Base-by-base conservation (phyloP, 2,797 vertebrate genomes). In the Setipinna tenuifilis region DNA sequence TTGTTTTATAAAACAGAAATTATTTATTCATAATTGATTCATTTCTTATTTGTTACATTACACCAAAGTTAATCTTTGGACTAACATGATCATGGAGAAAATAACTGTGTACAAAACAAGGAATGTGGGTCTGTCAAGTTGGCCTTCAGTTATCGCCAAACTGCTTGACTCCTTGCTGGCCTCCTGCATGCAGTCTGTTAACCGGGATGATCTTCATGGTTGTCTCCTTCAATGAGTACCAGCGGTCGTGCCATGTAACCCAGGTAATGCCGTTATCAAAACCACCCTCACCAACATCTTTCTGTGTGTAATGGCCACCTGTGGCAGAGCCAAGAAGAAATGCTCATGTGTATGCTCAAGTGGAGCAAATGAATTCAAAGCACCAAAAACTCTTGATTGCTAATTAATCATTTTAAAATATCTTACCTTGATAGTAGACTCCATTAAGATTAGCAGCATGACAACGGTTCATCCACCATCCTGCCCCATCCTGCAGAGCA, bases 401-500 rank as follows among this genome's bases (percentile, higher is more conserved):
- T n/a, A 35, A 4, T 84, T 31, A n/a, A 19, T 28, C 31, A 50
- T 31, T 6, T 6, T 0, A 28, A n/a, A 62, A 54, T 6, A 4
- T n/a, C 89, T 91, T 93, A 99, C 98, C 97, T 90, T 1, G 83
- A 89, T 98, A 98, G 89, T 99, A 99, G 96, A 95, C 93, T 88
- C 98, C 98, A 3, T 99, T 99, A 91, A 99, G 95, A 89, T 99
- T 96, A 58, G 92, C 98, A 57, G 98, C 98, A 0, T 99, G 98
- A 59, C 98, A 99, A 58, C 94, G 96, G 83, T 99, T 99, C 98
- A 99, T 99, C 98, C 98, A 99, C 98, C 98, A 99, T 9, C 98
- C 98, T 3, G 98, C 97, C 50, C 97, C 96, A 0, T 99, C 98
- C 92, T 99, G 96, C 78, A 88, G 85, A 23, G 98, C 98, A 86